Evolutionary conservation across 1,140 invertebrate genomes (phyloP).

Genomic region (Ceratina calcarata): DNA sequence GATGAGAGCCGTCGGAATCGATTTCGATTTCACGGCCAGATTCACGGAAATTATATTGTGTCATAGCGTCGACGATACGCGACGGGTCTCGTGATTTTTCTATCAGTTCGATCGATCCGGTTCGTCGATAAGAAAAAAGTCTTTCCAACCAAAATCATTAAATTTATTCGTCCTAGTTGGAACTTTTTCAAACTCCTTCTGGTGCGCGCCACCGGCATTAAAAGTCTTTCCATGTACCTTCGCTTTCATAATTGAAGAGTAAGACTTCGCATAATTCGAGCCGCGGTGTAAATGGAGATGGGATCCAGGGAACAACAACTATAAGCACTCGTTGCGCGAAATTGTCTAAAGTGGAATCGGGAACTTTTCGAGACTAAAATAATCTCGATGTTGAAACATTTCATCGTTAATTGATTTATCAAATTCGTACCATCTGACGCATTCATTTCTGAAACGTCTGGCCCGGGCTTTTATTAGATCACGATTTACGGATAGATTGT

Average conservation of each 20-base stretch:
- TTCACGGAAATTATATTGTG: slow-evolving; percentile 60
- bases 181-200: slow-evolving; percentile 8
- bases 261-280: slow-evolving; percentile 16
- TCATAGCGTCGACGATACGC: slow-evolving; percentile 26
- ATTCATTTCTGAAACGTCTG: too few relatives aligned
- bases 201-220: not conserved
- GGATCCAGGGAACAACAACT: not conserved
- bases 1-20: slow-evolving; percentile 47
- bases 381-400: too few relatives aligned
- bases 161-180: not conserved
- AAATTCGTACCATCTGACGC: too few relatives aligned
- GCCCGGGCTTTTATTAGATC: slow-evolving; percentile 41
- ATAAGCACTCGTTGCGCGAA: not conserved
- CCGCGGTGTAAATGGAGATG: not conserved
- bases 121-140: not conserved
- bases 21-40: slow-evolving; percentile 64
- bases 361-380: too few relatives aligned
- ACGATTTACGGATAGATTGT: slow-evolving; percentile 54
- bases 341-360: not conserved
- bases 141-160: not conserved
- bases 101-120: slow-evolving; percentile 17
- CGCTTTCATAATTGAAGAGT: slow-evolving; percentile 16
- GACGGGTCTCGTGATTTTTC: slow-evolving; percentile 17
- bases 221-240: slow-evolving; percentile 18
- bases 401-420: slow-evolving; percentile 1